These are phyloP conservation scores for Mareca penelope DNA, from an alignment of 2,797 vertebrate species.

Conservation along the genomic window DNA sequence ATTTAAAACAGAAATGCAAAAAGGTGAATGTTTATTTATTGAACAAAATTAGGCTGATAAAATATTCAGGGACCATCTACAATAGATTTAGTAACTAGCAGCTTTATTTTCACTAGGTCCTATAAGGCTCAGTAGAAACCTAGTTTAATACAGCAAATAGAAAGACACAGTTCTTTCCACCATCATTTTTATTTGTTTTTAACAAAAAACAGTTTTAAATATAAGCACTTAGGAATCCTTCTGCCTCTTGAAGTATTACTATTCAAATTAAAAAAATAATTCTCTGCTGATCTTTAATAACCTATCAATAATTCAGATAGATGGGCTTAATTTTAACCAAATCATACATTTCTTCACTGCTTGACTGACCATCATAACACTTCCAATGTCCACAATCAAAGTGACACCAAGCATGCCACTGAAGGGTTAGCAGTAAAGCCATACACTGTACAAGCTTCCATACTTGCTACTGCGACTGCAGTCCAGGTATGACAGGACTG, in stretches of 20 bases:
- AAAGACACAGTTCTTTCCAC: background rate
- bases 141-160: background rate
- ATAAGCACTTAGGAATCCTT: background rate
- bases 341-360: background rate
- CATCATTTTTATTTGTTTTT: constrained; percentile 56
- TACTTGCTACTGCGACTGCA: background rate
- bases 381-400: accelerated
- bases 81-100: background rate
- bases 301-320: background rate
- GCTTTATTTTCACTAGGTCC: background rate
- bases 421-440: background rate
- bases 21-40: background rate
- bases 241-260: background rate
- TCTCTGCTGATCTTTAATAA: background rate
- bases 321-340: background rate
- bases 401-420: background rate
- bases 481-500: background rate
- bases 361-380: background rate
- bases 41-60: background rate
- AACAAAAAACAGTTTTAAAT: background rate
- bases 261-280: background rate
- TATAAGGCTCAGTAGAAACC: background rate
- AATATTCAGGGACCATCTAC: background rate
- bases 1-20: background rate
- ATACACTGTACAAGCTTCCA: background rate